Evolutionary conservation across 2,888 invertebrate species (phyloP).

Genomic region (Cylindroiulus punctatus): DNA sequence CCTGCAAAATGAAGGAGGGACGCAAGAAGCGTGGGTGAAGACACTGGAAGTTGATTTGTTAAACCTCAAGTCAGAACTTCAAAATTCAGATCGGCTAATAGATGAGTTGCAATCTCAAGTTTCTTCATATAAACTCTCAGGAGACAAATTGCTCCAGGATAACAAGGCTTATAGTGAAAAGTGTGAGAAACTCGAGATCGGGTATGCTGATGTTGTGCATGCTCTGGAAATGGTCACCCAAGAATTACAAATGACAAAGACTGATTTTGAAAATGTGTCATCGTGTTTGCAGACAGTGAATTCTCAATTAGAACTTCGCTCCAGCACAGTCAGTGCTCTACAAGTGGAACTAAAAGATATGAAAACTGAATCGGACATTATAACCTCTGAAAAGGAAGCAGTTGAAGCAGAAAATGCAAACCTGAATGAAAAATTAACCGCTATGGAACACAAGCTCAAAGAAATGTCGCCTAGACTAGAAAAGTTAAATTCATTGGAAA

Average conservation of each 20-base stretch:
- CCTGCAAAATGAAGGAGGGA: constrained; percentile 26
- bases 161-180: neutral
- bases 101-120: neutral
- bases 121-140: neutral
- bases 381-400: neutral
- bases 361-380: neutral
- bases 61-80: constrained; percentile 2
- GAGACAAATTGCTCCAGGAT: neutral
- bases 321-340: neutral
- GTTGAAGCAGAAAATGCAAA: neutral
- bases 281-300: neutral
- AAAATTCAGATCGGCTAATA: neutral
- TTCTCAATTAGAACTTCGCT: constrained; percentile 1
- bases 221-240: neutral
- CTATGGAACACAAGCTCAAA: neutral
- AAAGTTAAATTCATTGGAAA: neutral
- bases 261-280: neutral
- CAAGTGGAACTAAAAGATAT: neutral
- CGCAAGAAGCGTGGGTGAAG: constrained; percentile 2
- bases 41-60: neutral
- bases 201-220: neutral
- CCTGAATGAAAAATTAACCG: neutral
- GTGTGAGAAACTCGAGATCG: neutral
- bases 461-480: neutral
- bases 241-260: neutral